Evolutionary conservation across 2,113 vertebrate species (phyloP).

Genomic region (Urocitellus parryii): DNA sequence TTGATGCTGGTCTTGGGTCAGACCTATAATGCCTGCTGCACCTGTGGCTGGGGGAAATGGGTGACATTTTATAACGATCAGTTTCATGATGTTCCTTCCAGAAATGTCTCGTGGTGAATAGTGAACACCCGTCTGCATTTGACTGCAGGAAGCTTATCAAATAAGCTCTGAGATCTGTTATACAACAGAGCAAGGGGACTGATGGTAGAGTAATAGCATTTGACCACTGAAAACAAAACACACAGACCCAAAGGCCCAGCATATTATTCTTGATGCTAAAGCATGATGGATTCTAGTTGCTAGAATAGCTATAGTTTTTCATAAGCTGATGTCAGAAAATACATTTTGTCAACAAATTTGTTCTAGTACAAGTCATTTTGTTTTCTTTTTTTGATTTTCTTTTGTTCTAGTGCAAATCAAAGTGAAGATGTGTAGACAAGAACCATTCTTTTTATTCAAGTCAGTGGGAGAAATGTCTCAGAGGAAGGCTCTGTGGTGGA

Average conservation of each 20-base stretch:
- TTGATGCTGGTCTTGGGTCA: not conserved
- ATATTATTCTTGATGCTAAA: not conserved
- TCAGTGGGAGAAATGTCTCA: not conserved
- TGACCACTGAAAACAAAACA: not conserved
- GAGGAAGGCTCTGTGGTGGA: accelerated
- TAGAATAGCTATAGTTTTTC: not conserved
- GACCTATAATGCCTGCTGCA: not conserved
- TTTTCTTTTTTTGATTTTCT: too few species aligned
- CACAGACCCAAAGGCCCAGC: not conserved
- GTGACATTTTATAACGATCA: not conserved
- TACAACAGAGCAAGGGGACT: not conserved
- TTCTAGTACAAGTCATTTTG: not conserved
- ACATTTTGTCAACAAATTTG: not conserved
- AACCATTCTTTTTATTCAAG: not conserved
- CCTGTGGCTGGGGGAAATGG: not conserved
- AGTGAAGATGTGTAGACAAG: not conserved
- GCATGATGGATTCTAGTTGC: not conserved
- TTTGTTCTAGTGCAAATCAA: not conserved
- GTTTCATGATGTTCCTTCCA: not conserved
- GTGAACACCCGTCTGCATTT: not conserved
- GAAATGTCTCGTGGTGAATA: not conserved
- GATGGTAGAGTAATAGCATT: not conserved
- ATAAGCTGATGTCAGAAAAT: not conserved
- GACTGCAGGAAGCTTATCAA: not conserved
- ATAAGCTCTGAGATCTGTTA: not conserved